phyloP scores from a whole-genome alignment of 2,888 invertebrate species.

The Yponomeuta evonymella region DNA sequence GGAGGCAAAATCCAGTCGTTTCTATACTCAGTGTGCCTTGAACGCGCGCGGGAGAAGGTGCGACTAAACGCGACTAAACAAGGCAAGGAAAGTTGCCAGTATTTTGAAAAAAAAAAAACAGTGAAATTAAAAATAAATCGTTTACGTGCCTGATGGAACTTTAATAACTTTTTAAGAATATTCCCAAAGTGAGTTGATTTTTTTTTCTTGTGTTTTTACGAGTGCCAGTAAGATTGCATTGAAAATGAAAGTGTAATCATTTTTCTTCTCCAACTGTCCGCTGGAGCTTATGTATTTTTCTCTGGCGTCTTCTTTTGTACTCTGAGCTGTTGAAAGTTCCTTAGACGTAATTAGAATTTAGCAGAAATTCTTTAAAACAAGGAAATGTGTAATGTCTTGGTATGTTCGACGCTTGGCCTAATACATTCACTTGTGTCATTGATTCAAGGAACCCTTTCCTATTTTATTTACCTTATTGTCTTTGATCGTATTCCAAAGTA shows the following conservation, averaged over 20 bases:
- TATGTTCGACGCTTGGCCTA: no score
- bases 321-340: neutral
- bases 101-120: neutral
- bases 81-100: neutral
- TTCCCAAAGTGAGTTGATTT: constrained; percentile 9
- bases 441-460: no score
- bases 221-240: neutral
- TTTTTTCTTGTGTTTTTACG: neutral
- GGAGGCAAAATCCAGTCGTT: neutral
- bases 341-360: no score
- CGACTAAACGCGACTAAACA: no score
- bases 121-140: constrained; percentile 1
- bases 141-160: neutral
- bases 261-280: constrained; percentile 8
- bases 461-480: no score
- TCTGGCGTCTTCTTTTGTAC: neutral
- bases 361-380: no score
- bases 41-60: neutral
- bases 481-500: no score
- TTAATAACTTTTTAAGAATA: neutral
- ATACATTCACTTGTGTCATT: no score
- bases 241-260: constrained; percentile 13
- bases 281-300: constrained; percentile 8
- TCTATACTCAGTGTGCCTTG: neutral
- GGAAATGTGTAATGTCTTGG: no score